Conservation (phyloP, 37 sponge, comb jelly and placozoan genomes). For the Chondrilla cf. caribensis region DNA sequence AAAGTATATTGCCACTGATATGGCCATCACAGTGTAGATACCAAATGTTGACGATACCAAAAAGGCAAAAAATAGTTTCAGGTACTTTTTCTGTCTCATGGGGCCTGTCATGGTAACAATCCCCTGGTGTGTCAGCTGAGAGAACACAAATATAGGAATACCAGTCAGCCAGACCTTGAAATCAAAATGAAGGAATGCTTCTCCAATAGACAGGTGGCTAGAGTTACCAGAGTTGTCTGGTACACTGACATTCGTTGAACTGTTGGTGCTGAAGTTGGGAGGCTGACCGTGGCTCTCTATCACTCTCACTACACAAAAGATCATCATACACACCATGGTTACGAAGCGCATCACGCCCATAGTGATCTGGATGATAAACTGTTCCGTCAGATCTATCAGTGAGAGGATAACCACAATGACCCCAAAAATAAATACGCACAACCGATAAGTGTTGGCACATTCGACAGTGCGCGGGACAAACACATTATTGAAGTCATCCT, state of each 20-base stretch:
- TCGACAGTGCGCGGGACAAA: constrained; percentile 35
- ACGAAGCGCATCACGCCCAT: constrained; percentile 73
- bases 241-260: not conserved
- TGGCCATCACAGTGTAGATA: constrained; percentile 69
- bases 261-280: not conserved
- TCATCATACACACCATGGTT: constrained; percentile 59
- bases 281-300: not conserved
- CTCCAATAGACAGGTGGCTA: not conserved
- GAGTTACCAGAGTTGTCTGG: not conserved
- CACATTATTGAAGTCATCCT: constrained; percentile 47
- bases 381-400: constrained; percentile 76
- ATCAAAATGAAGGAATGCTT: constrained; percentile 38
- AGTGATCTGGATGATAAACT: constrained; percentile 73
- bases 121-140: constrained; percentile 70
- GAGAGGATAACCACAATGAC: constrained; percentile 62
- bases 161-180: constrained; percentile 55
- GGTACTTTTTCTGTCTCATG: constrained; percentile 50
- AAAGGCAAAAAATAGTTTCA: constrained; percentile 35
- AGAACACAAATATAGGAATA: constrained; percentile 73
- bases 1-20: constrained; percentile 72
- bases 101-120: constrained; percentile 76
- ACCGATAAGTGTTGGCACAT: constrained; percentile 58
- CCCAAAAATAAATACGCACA: constrained; percentile 77
- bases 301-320: constrained; percentile 55
- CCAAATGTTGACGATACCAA: constrained; percentile 36